A percentile compares a stretch with the other conserved stretches of the same genome.
Conservation (phyloP, 2,888 invertebrate genomes). For the Harpalus rufipes region DNA sequence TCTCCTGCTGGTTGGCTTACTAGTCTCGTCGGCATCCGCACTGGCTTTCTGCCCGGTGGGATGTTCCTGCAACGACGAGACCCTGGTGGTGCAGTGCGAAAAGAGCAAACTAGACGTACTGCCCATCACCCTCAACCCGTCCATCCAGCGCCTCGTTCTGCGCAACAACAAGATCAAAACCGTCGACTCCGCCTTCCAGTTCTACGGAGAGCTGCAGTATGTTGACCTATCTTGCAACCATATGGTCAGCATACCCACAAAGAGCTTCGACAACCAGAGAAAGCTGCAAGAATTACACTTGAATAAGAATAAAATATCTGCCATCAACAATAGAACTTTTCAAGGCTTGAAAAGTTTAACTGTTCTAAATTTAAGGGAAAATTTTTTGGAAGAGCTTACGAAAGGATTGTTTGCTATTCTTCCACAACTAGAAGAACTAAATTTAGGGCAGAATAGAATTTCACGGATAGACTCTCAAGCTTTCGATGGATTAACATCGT, state of each 20-base stretch:
- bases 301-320: slow-evolving; percentile 91
- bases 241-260: slow-evolving; percentile 88
- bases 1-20: slow-evolving; percentile 70
- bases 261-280: slow-evolving; percentile 89
- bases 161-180: slow-evolving; percentile 92
- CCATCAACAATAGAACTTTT: slow-evolving; percentile 89
- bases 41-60: slow-evolving; percentile 91
- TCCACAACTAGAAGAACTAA: slow-evolving; percentile 89
- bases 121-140: slow-evolving; percentile 94
- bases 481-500: slow-evolving; percentile 86
- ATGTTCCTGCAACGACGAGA: slow-evolving; percentile 94
- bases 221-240: slow-evolving; percentile 92
- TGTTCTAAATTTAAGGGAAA: slow-evolving; percentile 89
- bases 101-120: slow-evolving; percentile 92
- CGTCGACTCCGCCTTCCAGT: slow-evolving; percentile 93
- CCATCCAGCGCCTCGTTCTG: slow-evolving; percentile 90
- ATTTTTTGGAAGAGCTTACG: slow-evolving; percentile 88
- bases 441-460: slow-evolving; percentile 91
- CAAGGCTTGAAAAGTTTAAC: slow-evolving; percentile 87
- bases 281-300: slow-evolving; percentile 90
- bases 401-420: slow-evolving; percentile 87
- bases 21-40: slow-evolving; percentile 77
- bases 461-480: slow-evolving; percentile 88
- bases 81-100: slow-evolving; percentile 91
- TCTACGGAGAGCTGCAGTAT: slow-evolving; percentile 91